Conservation (phyloP, 2,797 vertebrate genomes). For the Lacerta viridis region DNA sequence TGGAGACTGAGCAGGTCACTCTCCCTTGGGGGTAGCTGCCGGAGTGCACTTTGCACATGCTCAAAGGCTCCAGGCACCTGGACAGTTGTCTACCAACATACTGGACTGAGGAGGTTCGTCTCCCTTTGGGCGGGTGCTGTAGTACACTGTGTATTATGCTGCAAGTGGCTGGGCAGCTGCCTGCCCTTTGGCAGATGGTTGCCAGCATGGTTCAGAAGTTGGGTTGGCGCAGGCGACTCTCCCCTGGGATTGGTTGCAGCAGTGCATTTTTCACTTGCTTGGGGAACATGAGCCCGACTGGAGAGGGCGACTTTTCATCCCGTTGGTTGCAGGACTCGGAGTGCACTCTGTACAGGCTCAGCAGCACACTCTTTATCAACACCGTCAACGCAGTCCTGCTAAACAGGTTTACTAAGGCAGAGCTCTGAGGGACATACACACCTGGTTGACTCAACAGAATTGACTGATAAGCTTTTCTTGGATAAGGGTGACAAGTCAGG, state of each 20-base stretch:
- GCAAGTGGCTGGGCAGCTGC: too few relatives aligned
- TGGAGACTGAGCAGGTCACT: background rate
- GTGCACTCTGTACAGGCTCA: background rate
- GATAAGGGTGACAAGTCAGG: background rate
- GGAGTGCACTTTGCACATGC: background rate
- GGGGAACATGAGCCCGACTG: background rate
- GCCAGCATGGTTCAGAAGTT: background rate
- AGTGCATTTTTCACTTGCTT: too few relatives aligned
- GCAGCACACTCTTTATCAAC: background rate
- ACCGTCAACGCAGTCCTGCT: too few relatives aligned
- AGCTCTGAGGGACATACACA: background rate
- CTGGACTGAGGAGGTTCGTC: background rate
- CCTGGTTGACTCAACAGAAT: background rate
- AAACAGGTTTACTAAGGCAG: background rate
- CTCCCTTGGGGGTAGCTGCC: too few relatives aligned
- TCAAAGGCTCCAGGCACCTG: background rate
- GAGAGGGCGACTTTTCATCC: background rate
- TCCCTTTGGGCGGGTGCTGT: rapidly evolving
- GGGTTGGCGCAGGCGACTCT: background rate
- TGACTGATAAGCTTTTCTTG: background rate
- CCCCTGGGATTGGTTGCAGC: background rate
- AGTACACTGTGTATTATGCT: background rate
- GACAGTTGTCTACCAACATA: too few relatives aligned
- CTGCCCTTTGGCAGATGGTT: too few relatives aligned
- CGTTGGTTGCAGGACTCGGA: background rate